Base-by-base conservation (phyloP, 2,888 invertebrate genomes). In the Standfussiana lucernea region DNA sequence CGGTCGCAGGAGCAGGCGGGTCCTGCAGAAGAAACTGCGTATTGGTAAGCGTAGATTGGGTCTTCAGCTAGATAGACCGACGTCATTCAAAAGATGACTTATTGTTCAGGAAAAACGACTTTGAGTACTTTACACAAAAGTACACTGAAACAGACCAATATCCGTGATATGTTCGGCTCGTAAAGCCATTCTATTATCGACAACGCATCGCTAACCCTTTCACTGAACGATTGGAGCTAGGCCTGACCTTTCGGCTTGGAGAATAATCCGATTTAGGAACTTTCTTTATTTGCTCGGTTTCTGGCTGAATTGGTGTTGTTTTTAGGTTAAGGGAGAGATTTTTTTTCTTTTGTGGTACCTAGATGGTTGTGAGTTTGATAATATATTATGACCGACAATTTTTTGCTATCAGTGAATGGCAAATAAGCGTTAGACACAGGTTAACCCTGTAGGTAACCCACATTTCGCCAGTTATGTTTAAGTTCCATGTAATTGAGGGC, bases 261-360 rank as follows among this genome's bases (percentile, higher is more conserved):
- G 32, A 69, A 59, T 78, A 65, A 80, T 83, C 35, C 78, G 53
- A 79, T 71, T 83, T 59, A 47, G 32, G 28, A 35, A 42, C 28
- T 40, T 65, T 40, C 28, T 61, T 24, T 59, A 42, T 66, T 28
- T 53, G 24, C 67, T 59, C 10, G 24, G 61, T 47, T 70, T 53
- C 1, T 8, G 32, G 15, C 18, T 13, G 42, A 77, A 53, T 37
- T 50, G 7, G 64, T 50, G 40, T 68, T 69, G 42, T 56, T 45
- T 53, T 64, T 10, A 42, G 61, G 4, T n/a, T 32, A 7, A 15
- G 13, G n/a, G 6, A 24, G 18, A 53, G n/a, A 5, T n/a, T 53
- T 53, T 47, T 53, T 53, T n/a, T 53, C n/a, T 53, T 50, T n/a
- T n/a, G n/a, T 11, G n/a, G 13, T 53, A 47, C n/a, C 7, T 4